phyloP scores from a whole-genome alignment of 2,113 vertebrate species.

The Abramis brama region DNA sequence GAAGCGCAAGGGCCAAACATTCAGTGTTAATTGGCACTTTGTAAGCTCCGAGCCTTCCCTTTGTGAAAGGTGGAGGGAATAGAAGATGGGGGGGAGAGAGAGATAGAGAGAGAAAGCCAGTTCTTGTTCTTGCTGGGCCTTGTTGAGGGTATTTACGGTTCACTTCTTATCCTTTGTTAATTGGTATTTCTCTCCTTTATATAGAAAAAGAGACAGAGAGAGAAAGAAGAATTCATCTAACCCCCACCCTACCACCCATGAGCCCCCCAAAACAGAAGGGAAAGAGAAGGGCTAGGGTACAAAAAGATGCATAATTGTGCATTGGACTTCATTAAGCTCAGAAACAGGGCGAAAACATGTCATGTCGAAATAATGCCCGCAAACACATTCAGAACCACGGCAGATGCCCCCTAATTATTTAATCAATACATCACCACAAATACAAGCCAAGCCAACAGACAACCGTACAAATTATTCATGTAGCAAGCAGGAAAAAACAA shows the following conservation, averaged over 20 bases:
- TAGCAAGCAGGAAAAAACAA: neutral
- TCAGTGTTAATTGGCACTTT: constrained; percentile 85
- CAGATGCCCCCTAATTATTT: constrained; percentile 40
- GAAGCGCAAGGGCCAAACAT: constrained; percentile 81
- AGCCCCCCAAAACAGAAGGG: constrained; percentile 60
- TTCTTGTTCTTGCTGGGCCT: constrained; percentile 79
- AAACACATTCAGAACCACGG: neutral
- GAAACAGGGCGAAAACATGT: constrained; percentile 27
- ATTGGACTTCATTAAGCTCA: constrained; percentile 29
- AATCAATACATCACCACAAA: constrained; percentile 29
- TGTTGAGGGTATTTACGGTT: constrained; percentile 83
- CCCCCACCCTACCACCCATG: constrained; percentile 72
- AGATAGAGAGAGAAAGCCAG: constrained; percentile 59
- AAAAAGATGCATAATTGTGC: constrained; percentile 34
- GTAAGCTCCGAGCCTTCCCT: constrained; percentile 77
- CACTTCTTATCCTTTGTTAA: constrained; percentile 84
- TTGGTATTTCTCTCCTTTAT: constrained; percentile 74
- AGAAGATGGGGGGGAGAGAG: constrained; percentile 48
- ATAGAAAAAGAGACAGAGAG: constrained; percentile 45
- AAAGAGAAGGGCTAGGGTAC: constrained; percentile 13
- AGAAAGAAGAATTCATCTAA: constrained; percentile 70
- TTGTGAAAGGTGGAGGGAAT: constrained; percentile 69
- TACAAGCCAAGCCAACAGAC: neutral
- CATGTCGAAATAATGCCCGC: constrained; percentile 6
- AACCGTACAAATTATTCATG: neutral